Evolutionary conservation across 2,888 invertebrate genomes (phyloP).

Genomic region (Ptychoptera contaminata): DNA sequence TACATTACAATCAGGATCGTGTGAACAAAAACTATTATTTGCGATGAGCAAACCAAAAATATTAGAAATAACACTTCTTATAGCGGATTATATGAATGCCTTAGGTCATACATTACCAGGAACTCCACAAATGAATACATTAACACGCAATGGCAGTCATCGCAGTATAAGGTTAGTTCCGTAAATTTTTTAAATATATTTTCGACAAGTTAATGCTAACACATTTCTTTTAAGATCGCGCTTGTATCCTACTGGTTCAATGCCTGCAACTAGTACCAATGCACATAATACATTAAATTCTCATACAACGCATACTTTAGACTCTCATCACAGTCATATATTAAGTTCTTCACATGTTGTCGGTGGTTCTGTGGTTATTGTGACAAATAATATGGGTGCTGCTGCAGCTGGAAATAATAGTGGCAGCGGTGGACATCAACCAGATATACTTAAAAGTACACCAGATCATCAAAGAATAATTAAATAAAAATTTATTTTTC

Average conservation of each 20-base stretch:
- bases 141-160: slow-evolving; percentile 54
- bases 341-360: slow-evolving; percentile 27
- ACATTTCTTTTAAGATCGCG: slow-evolving; percentile 6
- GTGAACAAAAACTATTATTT: slow-evolving; percentile 73
- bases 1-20: slow-evolving; percentile 26
- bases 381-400: slow-evolving; percentile 11
- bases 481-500: slow-evolving; percentile 23
- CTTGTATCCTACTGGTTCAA: slow-evolving; percentile 14
- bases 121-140: slow-evolving; percentile 64
- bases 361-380: slow-evolving; percentile 16
- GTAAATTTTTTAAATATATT: slow-evolving; percentile 3
- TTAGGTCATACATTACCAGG: slow-evolving; percentile 56
- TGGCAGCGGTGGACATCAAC: slow-evolving; percentile 40
- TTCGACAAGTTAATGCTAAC: background rate
- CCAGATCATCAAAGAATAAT: slow-evolving; percentile 57
- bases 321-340: slow-evolving; percentile 31
- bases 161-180: slow-evolving; percentile 35
- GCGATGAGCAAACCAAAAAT: slow-evolving; percentile 82
- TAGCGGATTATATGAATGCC: slow-evolving; percentile 90
- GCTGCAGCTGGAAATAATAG: too few species aligned
- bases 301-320: slow-evolving; percentile 33
- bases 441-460: slow-evolving; percentile 72
- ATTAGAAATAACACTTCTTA: slow-evolving; percentile 74
- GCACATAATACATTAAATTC: slow-evolving; percentile 44
- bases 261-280: slow-evolving; percentile 29